Evolutionary conservation across 2,797 vertebrate genomes (phyloP), one percentile per base, ranked within the genome.

Genomic region (Staurois parvus): DNA sequence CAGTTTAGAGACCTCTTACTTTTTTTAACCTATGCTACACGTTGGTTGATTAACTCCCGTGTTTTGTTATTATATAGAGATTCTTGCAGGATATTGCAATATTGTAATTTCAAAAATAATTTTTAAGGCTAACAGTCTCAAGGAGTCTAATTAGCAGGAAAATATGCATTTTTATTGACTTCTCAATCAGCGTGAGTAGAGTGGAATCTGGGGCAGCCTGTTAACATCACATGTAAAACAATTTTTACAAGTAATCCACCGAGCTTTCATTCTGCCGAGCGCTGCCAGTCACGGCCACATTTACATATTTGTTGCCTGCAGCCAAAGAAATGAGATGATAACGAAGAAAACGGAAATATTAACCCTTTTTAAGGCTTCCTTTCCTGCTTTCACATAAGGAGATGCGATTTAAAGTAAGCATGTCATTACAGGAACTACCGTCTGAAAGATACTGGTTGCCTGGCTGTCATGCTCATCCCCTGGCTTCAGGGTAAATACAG

Each of bases 91-190:
- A 68, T 73, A 26, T 34, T 24, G 19, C 56, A 75, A 24, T 4
- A 74, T 59, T 52, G 15, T 52, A 17, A 52, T 52, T 59, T 24
- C 17, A 45, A 45, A 3, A 59, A 59, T 87, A 59, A 69, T 59
- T 83, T 89, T 84, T 88, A 89, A 84, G 82, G 34, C 34, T 88
- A 84, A 87, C 59, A 90, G 81, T 89, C 88, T 91, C 85, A 73
- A 78, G 85, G 89, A 91, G 87, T 87, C 88, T 90, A 90, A 93
- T 92, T 93, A 93, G 90, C 72, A 88, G 85, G 64, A 88, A 90
- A 90, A 91, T 72, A 85, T 83, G 73, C 84, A 73, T 86, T 89
- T 91, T 89, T 84, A 87, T 86, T 89, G 90, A 88, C 88, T 92
- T 88, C 75, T 88, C 83, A 87, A 76, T 88, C 78, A 91, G 88